Evolutionary conservation across 2,888 invertebrate species (phyloP), one percentile per base, ranked within the genome.

Genomic region (Gastracanthus pulcherrimus): DNA sequence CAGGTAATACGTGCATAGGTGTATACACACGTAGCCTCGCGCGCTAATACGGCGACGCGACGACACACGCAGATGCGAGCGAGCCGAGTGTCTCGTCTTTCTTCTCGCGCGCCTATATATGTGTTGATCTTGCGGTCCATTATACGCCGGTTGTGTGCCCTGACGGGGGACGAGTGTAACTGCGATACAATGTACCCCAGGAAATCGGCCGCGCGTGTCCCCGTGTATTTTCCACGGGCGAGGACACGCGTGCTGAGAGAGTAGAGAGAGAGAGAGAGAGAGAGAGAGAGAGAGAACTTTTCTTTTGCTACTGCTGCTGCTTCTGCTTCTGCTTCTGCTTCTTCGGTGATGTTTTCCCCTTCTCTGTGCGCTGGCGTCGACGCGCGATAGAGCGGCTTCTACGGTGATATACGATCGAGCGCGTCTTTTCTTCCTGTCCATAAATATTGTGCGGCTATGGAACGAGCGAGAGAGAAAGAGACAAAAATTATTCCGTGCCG

Each of bases 371-470:
- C 36, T 55, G 6, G 26, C 29, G 36, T 36, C 62, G 55, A 62
- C 48, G 64, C 41, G 31, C 69, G 71, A 64, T 36, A n/a, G 36
- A 58, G 58, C 66, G 23, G 76, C 66, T 66, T 23, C 71, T 31
- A 5, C 34, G 51, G 67, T 82, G 78, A 82, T 82, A 72, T 79
- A 82, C 79, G 82, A 82, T 71, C 79, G 69, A 82, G 41, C 60
- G 67, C 62, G 38, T 74, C 81, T 81, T 81, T 81, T 81, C 81
- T 81, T 81, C 74, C 77, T 70, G 77, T 64, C 62, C 74, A 81
- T 81, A 81, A 81, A 81, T 76, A 81, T 81, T 71, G 29, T 70
- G 48, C 23, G 34, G 69, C 36, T 9, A 19, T 19, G 31, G 48
- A 48, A 19, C 67, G 36, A 67, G 26, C n/a, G 69, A 29, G 48